These are phyloP conservation scores for Limnephilus marmoratus DNA, from an alignment of 2,888 invertebrate species.

Conservation along the genomic window DNA sequence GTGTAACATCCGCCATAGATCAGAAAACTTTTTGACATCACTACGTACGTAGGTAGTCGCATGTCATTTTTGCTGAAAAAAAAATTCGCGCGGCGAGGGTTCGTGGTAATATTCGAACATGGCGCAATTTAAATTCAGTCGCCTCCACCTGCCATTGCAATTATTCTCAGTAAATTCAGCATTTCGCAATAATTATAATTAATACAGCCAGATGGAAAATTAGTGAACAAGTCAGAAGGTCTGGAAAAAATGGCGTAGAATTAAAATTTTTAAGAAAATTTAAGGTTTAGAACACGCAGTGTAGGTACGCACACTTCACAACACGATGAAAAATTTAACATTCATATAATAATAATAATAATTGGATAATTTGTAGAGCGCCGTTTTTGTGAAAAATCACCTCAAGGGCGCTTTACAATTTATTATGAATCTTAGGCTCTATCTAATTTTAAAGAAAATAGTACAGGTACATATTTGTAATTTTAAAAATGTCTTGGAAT, in stretches of 20 bases:
- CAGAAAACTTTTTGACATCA: not conserved
- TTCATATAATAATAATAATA: too few relatives aligned
- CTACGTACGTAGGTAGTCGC: not conserved
- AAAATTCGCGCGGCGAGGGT: not conserved
- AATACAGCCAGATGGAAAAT: not conserved
- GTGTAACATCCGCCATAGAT: not conserved
- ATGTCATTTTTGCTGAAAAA: not conserved
- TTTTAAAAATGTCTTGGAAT: not conserved
- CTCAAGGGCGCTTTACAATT: too few relatives aligned
- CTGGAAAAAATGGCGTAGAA: not conserved
- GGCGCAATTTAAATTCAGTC: constrained; percentile 15
- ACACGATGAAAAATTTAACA: not conserved
- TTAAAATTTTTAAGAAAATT: too few relatives aligned
- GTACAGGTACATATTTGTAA: too few relatives aligned
- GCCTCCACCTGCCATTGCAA: constrained; percentile 9
- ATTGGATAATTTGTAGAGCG: too few relatives aligned
- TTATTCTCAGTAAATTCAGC: not conserved
- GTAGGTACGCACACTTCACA: not conserved
- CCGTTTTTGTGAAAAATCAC: too few relatives aligned
- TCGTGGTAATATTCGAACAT: not conserved
- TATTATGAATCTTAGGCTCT: too few relatives aligned
- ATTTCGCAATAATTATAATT: not conserved
- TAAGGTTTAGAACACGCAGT: too few relatives aligned
- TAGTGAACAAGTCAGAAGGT: not conserved
- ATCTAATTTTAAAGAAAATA: too few relatives aligned